These are phyloP conservation scores for Cottoperca gobio DNA, from an alignment of 2,797 vertebrate species.

Conservation along the genomic window DNA sequence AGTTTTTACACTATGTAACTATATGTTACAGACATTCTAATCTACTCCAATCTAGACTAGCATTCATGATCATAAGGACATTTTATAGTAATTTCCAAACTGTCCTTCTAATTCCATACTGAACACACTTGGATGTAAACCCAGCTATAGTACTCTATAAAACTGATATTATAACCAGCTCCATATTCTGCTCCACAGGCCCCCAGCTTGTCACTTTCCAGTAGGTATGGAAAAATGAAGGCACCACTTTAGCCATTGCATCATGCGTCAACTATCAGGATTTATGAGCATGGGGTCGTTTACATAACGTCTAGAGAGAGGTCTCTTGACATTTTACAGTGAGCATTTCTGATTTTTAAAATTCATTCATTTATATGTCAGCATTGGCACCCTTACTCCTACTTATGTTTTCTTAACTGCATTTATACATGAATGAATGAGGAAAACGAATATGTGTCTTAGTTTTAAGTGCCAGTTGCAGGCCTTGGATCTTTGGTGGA, in stretches of 20 bases:
- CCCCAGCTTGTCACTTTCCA: slow-evolving; percentile 33
- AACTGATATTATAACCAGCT: slow-evolving; percentile 1
- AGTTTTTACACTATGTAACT: background rate
- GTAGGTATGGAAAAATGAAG: slow-evolving; percentile 43
- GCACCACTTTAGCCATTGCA: slow-evolving; percentile 42
- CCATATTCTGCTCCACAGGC: slow-evolving; percentile 14
- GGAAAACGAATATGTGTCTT: slow-evolving; percentile 41
- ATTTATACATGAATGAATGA: slow-evolving; percentile 20
- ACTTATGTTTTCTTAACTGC: slow-evolving; percentile 37
- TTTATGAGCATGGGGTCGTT: slow-evolving; percentile 47
- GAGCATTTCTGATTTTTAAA: slow-evolving; percentile 44
- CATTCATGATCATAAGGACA: background rate
- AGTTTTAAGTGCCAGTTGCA: slow-evolving; percentile 30
- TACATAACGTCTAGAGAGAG: slow-evolving; percentile 41
- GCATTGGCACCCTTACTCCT: slow-evolving; percentile 23
- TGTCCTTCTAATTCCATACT: background rate
- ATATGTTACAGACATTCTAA: background rate
- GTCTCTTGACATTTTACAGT: slow-evolving; percentile 30
- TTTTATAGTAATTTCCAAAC: slow-evolving; percentile 3
- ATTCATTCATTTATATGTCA: slow-evolving; percentile 59
- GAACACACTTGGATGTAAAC: slow-evolving; percentile 3
- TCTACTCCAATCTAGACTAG: background rate
- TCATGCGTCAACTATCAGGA: slow-evolving; percentile 50
- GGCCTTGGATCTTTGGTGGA: slow-evolving; percentile 42
- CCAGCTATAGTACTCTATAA: background rate